phyloP scores from a whole-genome alignment of 2,888 invertebrate genomes.

The Buathra laborator region DNA sequence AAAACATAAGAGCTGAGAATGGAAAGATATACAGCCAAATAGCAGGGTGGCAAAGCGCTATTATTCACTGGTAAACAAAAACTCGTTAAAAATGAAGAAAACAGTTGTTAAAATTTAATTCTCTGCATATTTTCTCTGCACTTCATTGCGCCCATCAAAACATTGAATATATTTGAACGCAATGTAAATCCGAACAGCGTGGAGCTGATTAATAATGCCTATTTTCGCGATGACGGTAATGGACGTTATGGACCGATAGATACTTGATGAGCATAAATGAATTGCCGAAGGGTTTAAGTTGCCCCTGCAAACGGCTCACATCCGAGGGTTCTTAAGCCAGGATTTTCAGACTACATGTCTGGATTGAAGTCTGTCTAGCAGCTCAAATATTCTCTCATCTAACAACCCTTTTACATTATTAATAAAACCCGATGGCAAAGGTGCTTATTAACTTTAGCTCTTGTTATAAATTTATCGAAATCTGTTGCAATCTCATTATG shows the following conservation, averaged over 20 bases:
- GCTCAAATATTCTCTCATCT: conserved; percentile 23
- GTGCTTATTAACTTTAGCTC: conserved; percentile 21
- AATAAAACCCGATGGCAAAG: conserved; percentile 23
- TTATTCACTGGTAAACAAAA: conserved; percentile 75
- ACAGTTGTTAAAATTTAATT: not conserved
- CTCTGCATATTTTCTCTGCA: not conserved
- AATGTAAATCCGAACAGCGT: not conserved
- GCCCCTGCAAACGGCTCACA: not conserved
- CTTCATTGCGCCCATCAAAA: not conserved
- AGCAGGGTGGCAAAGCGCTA: conserved; percentile 73
- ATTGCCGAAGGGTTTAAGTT: conserved; percentile 32
- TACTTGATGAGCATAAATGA: conserved; percentile 48
- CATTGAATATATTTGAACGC: not conserved
- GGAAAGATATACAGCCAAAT: conserved; percentile 58
- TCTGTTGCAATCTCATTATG: not conserved
- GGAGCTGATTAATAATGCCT: conserved; percentile 57
- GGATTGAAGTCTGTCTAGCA: not conserved
- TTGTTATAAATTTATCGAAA: conserved; percentile 31
- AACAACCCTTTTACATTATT: conserved; percentile 40
- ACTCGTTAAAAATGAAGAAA: conserved; percentile 74
- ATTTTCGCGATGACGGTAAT: conserved; percentile 74
- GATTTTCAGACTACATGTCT: conserved; percentile 42
- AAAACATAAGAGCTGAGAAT: conserved; percentile 9
- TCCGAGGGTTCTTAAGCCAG: conserved; percentile 33
- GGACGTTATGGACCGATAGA: conserved; percentile 66